Evolutionary conservation across 2,797 vertebrate genomes (phyloP).

Genomic region (Meda fulgida): DNA sequence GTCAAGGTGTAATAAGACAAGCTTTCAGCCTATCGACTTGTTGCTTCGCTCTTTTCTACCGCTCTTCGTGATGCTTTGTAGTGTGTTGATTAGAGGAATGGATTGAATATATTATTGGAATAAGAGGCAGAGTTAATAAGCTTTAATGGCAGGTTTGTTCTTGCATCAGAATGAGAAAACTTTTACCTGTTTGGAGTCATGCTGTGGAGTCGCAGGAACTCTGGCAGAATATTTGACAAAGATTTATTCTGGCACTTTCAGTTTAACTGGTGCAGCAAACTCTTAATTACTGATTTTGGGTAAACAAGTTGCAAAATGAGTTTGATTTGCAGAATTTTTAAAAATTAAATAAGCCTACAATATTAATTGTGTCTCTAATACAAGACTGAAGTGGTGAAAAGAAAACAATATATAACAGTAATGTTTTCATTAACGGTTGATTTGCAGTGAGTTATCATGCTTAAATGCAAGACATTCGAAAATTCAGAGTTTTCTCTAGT

Average conservation of each 20-base stretch:
- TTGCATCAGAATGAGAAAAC: constrained; percentile 46
- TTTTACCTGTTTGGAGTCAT: constrained; percentile 24
- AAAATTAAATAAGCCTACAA: background rate
- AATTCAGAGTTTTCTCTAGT: too few relatives aligned
- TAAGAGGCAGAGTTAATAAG: constrained; percentile 53
- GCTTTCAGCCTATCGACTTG: constrained; percentile 31
- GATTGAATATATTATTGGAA: constrained; percentile 46
- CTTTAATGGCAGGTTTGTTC: constrained; percentile 53
- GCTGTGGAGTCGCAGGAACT: constrained; percentile 24
- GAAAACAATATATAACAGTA: background rate
- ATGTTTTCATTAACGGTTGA: background rate
- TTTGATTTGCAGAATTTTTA: constrained; percentile 23
- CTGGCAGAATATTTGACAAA: background rate
- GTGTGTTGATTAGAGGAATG: constrained; percentile 39
- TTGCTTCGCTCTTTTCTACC: constrained; percentile 12
- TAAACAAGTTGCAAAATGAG: background rate
- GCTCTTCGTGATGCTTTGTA: constrained; percentile 9
- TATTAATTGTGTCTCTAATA: background rate
- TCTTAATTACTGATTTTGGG: background rate
- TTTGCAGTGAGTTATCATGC: background rate
- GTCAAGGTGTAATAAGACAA: constrained; percentile 57
- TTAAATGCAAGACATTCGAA: too few relatives aligned
- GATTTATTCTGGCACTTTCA: constrained; percentile 13
- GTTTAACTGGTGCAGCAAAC: background rate
- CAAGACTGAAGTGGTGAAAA: background rate